These are phyloP conservation scores for Chrysolina oricalcia DNA, from an alignment of 2,888 invertebrate genomes.

Conservation along the genomic window DNA sequence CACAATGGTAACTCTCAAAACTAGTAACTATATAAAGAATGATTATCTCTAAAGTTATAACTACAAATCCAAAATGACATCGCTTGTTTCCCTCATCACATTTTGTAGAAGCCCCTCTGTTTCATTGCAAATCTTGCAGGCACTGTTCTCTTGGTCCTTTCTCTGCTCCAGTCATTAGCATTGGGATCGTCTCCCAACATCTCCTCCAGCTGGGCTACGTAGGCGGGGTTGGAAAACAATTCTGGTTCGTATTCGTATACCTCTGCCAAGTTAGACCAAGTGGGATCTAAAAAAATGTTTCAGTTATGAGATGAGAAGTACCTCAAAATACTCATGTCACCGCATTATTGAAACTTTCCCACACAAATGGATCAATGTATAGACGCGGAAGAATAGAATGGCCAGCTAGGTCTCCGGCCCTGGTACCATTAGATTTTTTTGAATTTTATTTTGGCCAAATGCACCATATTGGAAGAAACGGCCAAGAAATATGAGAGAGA, in stretches of 20 bases:
- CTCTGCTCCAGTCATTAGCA: slow-evolving; percentile 60
- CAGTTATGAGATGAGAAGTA: no score
- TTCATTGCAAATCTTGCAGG: slow-evolving; percentile 33
- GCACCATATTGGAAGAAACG: no score
- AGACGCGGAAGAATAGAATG: no score
- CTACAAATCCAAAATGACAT: not conserved
- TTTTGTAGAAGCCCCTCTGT: not conserved
- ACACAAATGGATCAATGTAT: no score
- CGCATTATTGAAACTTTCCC: no score
- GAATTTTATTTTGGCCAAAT: no score
- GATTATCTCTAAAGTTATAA: not conserved
- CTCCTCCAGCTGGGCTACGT: slow-evolving; percentile 58
- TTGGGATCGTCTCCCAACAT: slow-evolving; percentile 62
- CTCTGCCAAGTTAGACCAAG: slow-evolving; percentile 67
- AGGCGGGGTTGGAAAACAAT: slow-evolving; percentile 61
- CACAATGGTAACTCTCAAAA: slow-evolving; percentile 8
- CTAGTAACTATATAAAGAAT: not conserved
- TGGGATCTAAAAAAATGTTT: slow-evolving; percentile 59
- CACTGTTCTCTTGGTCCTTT: slow-evolving; percentile 57
- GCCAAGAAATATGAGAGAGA: no score
- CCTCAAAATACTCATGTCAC: no score
- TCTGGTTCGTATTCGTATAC: slow-evolving; percentile 68
- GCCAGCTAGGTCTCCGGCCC: no score
- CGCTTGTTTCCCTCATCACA: not conserved
- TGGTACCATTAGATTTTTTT: no score